Evolutionary conservation across 2,888 invertebrate species (phyloP), one percentile per base, ranked within the genome.

Genomic region (Agrotis clavis): DNA sequence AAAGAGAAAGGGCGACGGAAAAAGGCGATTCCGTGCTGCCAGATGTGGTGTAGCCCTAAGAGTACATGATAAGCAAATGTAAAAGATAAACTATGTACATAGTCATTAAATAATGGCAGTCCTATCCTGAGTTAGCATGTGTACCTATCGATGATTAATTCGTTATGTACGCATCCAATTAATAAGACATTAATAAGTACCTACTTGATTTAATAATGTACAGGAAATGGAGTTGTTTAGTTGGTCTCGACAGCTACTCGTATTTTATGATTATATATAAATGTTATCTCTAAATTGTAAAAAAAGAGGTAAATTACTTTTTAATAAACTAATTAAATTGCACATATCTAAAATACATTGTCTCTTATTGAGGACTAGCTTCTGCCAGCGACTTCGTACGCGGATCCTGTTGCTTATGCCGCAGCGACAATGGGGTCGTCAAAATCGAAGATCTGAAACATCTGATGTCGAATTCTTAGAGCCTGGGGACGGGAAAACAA

Each of bases 241-340:
- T 82, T 83, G 63, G 76, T 79, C 60, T 82, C 67, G 67, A 83
- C 57, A 57, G 57, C 57, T 57, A 57, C 77, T 69, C 21, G 67
- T 85, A 75, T 81, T 82, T 83, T 79, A 82, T 81, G 65, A 78
- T 67, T 79, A 76, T 83, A 83, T 82, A 85, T 86, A 84, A 86
- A 86, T 87, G 87, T 90, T 88, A 88, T 89, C 88, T 87, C 88
- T 81, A 90, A 87, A 87, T 89, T 90, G 88, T 90, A 91, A 88
- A 84, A 90, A 91, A 91, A 88, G 88, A 86, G 86, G 88, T 89
- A 89, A 89, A 79, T 87, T 84, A 83, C 81, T 84, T 91, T 92
- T 91, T 89, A 93, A 90, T 93, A 92, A 92, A 93, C 77, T 83
- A 83, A 83, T 92, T 93, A 92, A 93, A 92, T 90, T 93, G 92